Conservation (phyloP, 1,140 invertebrate genomes). For the Drosophila tani region DNA sequence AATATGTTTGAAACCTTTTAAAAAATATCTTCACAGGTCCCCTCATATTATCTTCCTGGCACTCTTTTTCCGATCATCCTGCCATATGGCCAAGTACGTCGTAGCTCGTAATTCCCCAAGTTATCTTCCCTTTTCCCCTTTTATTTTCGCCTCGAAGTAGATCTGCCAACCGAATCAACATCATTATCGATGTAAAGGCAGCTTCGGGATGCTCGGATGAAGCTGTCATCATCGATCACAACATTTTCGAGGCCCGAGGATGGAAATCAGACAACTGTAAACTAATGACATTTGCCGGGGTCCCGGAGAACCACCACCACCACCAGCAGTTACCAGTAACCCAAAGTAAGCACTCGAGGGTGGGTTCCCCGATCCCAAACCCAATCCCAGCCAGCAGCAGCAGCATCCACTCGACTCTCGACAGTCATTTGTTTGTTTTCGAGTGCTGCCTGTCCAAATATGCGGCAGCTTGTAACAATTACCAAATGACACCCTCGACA, state of each 20-base stretch:
- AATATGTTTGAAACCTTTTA: too few species aligned
- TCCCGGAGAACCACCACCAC: conserved; percentile 15
- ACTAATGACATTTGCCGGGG: conserved; percentile 60
- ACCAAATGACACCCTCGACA: conserved; percentile 82
- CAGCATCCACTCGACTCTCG: conserved; percentile 14
- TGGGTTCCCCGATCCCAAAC: conserved; percentile 42
- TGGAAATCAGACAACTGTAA: conserved; percentile 82
- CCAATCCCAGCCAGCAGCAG: conserved; percentile 11
- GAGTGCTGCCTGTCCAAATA: conserved; percentile 74
- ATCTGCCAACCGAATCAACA: conserved; percentile 30
- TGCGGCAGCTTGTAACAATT: conserved; percentile 83
- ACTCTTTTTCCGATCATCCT: conserved; percentile 1
- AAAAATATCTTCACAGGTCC: background rate
- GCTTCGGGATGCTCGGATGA: conserved; percentile 17
- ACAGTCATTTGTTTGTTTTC: conserved; percentile 75
- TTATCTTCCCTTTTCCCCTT: background rate
- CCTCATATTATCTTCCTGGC: background rate
- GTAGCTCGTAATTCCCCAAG: background rate
- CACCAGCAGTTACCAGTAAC: conserved; percentile 17
- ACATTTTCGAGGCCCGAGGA: conserved; percentile 29
- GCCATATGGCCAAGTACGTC: conserved; percentile 17
- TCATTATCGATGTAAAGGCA: conserved; percentile 37
- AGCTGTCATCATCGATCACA: conserved; percentile 80
- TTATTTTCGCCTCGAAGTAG: background rate
- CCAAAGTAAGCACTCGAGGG: conserved; percentile 26